Percentiles rank a stretch among this genome's conserved stretches.
phyloP scores from a whole-genome alignment of 2,888 invertebrate species.

The Dorcus parallelipipedus region DNA sequence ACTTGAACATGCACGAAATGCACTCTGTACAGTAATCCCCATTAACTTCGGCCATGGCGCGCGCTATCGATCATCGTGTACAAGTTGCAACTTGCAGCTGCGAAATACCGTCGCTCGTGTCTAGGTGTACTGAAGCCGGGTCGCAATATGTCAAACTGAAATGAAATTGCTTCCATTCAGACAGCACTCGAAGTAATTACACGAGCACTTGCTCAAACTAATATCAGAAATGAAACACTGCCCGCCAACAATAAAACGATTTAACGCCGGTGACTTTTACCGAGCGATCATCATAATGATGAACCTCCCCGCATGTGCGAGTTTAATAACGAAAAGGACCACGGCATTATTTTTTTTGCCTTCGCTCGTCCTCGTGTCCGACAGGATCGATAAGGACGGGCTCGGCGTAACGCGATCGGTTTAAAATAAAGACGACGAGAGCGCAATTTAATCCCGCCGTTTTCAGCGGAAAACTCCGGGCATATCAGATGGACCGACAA shows the following conservation, averaged over 20 bases:
- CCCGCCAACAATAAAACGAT: constrained; percentile 17
- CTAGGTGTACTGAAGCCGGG: background rate
- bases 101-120: background rate
- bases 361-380: no score
- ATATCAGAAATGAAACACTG: constrained; percentile 18
- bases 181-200: constrained; percentile 17
- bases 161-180: constrained; percentile 16
- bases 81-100: background rate
- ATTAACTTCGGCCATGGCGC: background rate
- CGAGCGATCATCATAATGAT: constrained; percentile 1
- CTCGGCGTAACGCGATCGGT: no score
- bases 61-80: background rate
- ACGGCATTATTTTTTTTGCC: no score
- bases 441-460: no score
- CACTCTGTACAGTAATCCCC: background rate
- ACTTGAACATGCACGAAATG: no score
- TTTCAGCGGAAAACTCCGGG: no score
- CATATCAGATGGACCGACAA: no score
- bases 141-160: constrained; percentile 17
- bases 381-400: no score
- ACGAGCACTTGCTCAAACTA: constrained; percentile 16
- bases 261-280: constrained; percentile 16
- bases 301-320: no score
- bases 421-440: no score
- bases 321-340: no score